Conservation (phyloP, 2,113 vertebrate species). For the Ailurus styani region DNA sequence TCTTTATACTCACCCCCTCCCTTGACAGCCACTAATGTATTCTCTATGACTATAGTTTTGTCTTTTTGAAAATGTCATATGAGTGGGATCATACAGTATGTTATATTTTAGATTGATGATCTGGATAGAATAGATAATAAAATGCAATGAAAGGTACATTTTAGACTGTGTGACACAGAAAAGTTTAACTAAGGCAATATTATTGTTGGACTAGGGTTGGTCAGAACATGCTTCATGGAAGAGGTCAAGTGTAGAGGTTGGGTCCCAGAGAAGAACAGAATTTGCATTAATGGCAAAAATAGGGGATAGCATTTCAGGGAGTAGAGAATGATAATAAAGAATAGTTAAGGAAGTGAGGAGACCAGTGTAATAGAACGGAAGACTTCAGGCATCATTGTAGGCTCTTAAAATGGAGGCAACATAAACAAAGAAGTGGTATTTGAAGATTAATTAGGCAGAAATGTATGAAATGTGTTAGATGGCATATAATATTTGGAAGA, state of each 20-base stretch:
- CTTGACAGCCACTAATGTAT: neutral
- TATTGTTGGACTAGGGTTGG: neutral
- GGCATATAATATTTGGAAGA: neutral
- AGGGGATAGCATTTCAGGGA: neutral
- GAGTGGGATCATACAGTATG: neutral
- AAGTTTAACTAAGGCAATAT: neutral
- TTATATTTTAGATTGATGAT: neutral
- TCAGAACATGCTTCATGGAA: neutral
- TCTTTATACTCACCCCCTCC: neutral
- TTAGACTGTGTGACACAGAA: neutral
- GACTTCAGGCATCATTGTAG: neutral
- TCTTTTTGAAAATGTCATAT: neutral
- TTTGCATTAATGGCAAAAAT: neutral
- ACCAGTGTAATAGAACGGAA: neutral
- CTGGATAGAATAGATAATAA: neutral
- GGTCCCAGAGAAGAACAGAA: neutral
- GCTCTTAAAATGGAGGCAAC: neutral
- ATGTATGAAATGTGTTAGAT: neutral
- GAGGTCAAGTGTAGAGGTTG: neutral
- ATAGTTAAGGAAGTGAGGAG: neutral
- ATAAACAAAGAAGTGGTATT: neutral
- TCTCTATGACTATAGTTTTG: neutral
- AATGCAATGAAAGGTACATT: neutral
- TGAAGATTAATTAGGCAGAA: neutral
- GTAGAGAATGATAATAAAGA: neutral